A percentile compares a stretch with the other conserved stretches of the same genome.
Evolutionary conservation across 2,113 vertebrate genomes (phyloP).

Genomic region (Anolis sagrei): DNA sequence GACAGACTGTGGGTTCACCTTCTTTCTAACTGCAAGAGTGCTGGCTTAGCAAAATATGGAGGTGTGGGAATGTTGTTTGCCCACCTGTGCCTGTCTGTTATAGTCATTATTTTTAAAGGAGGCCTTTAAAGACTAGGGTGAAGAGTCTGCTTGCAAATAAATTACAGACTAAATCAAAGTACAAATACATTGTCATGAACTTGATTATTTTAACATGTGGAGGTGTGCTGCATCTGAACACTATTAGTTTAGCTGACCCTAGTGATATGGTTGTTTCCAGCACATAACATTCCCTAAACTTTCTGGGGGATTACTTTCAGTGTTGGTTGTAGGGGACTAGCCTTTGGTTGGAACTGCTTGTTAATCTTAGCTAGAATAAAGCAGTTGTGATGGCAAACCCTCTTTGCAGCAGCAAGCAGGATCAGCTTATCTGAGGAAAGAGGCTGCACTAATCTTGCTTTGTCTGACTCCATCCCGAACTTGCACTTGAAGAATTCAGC

Average conservation of each 20-base stretch:
- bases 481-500: not conserved
- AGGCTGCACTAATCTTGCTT: conserved; percentile 7
- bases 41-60: not conserved
- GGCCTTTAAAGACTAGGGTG: not conserved
- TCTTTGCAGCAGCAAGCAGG: conserved; percentile 12
- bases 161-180: conserved; percentile 8
- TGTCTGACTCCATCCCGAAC: not conserved
- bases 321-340: not conserved
- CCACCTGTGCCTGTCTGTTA: not conserved
- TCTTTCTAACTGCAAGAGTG: not conserved
- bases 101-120: conserved; percentile 9
- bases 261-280: not conserved
- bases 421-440: not conserved
- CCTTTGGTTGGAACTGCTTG: fast-evolving
- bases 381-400: not conserved
- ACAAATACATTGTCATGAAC: not conserved
- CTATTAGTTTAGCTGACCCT: not conserved
- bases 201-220: not conserved
- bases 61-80: not conserved
- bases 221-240: not conserved
- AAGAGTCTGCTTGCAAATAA: conserved; percentile 8
- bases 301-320: not conserved
- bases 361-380: conserved; percentile 7
- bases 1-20: not conserved
- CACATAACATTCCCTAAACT: not conserved